Evolutionary conservation across 2,113 vertebrate species (phyloP).

Genomic region (Diadophis punctatus): DNA sequence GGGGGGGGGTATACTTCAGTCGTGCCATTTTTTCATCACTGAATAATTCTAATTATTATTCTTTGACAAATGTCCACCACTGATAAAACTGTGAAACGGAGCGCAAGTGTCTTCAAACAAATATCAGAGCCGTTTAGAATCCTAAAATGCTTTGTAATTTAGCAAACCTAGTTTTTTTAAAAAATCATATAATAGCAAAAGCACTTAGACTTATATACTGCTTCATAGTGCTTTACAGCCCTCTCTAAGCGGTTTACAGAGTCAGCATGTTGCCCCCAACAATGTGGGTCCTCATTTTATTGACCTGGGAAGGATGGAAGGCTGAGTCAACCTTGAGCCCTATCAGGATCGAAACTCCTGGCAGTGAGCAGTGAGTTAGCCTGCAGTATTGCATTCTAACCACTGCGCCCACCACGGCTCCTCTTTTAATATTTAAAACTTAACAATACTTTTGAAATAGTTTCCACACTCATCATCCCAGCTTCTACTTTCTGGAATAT

Average conservation of each 20-base stretch:
- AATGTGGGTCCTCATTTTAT: no score
- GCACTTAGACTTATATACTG: no score
- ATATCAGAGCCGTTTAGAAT: not conserved
- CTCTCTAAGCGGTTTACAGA: no score
- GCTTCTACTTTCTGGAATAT: constrained; percentile 46
- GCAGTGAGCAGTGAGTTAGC: no score
- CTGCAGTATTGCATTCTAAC: no score
- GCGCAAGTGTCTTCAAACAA: not conserved
- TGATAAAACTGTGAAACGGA: constrained; percentile 18
- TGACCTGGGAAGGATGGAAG: no score
- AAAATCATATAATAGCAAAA: constrained; percentile 15
- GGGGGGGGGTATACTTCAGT: not conserved
- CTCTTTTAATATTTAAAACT: no score
- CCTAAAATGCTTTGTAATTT: constrained; percentile 25
- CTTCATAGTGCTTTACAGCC: no score
- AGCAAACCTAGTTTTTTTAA: constrained; percentile 2
- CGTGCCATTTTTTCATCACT: constrained; percentile 15
- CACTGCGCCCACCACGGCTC: no score
- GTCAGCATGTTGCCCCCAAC: no score
- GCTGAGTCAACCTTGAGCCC: no score
- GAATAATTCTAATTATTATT: constrained; percentile 2
- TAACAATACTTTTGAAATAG: constrained; percentile 28
- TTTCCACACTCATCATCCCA: constrained; percentile 39
- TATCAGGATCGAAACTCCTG: no score
- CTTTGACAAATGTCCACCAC: not conserved